These are phyloP conservation scores for Ibycter americanus DNA, from an alignment of 2,797 vertebrate species.

Conservation along the genomic window DNA sequence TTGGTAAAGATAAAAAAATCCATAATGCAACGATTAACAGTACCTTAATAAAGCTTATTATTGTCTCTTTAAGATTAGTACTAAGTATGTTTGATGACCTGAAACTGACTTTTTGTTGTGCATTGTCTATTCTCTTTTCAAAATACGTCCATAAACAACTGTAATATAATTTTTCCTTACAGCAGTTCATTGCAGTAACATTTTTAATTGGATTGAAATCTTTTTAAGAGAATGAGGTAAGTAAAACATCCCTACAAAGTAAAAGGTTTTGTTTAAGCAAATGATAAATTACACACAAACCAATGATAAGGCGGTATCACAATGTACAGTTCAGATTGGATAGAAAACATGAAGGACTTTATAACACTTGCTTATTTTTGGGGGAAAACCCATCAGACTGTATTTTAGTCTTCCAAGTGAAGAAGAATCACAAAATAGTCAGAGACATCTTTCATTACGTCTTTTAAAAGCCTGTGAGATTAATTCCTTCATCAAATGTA, in stretches of 20 bases:
- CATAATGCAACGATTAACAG: background rate
- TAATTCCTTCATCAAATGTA: background rate
- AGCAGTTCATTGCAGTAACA: background rate
- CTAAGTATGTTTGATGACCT: background rate
- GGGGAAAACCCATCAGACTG: background rate
- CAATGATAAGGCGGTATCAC: background rate
- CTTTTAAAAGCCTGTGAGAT: background rate
- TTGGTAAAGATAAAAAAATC: background rate
- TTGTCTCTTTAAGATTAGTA: background rate
- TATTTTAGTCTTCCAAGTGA: background rate
- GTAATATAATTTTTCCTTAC: background rate
- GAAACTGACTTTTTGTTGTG: background rate
- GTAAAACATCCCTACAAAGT: background rate
- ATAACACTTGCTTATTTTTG: background rate
- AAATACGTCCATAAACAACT: background rate
- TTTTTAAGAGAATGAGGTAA: background rate
- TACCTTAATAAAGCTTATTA: background rate
- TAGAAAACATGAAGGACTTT: background rate
- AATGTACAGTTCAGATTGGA: background rate
- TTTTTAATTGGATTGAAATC: conserved; percentile 1
- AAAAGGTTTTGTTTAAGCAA: background rate
- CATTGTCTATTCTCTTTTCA: background rate
- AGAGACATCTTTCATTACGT: background rate
- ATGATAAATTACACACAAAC: background rate
- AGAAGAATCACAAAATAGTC: background rate